Conservation (phyloP, 2,888 invertebrate genomes). For the Pherbina coryleti region DNA sequence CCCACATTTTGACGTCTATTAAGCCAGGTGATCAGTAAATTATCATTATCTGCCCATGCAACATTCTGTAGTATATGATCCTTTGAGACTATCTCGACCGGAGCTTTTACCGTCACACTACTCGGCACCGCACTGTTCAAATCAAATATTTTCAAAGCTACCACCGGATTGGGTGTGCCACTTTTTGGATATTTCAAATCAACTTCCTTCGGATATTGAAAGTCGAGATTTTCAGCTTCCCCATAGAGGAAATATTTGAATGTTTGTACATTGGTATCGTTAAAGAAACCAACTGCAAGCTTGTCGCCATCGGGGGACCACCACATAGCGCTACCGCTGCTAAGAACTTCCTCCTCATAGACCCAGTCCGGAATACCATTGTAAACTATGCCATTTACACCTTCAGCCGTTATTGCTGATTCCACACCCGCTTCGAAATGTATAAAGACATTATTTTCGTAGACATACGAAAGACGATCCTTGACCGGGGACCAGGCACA, state of each 20-base stretch:
- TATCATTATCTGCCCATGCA: conserved; percentile 79
- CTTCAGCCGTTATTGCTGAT: conserved; percentile 74
- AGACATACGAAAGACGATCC: conserved; percentile 75
- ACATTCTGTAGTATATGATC: conserved; percentile 80
- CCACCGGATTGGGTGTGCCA: conserved; percentile 81
- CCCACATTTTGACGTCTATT: conserved; percentile 85
- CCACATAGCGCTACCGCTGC: conserved; percentile 81
- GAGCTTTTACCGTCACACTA: conserved; percentile 70
- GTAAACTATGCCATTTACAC: conserved; percentile 77
- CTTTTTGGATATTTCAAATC: conserved; percentile 84
- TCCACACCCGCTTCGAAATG: conserved; percentile 61
- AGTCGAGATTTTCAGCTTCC: conserved; percentile 71
- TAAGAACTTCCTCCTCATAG: conserved; percentile 90
- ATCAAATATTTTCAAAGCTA: conserved; percentile 76
- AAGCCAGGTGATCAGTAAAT: conserved; percentile 82
- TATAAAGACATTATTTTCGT: conserved; percentile 77
- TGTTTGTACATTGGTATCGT: conserved; percentile 77
- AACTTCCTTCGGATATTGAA: conserved; percentile 78
- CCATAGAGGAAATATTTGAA: conserved; percentile 79
- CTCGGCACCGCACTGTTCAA: conserved; percentile 68
- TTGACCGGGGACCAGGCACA: conserved; percentile 74
- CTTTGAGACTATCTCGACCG: conserved; percentile 71
- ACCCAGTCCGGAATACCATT: conserved; percentile 93
- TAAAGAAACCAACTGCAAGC: conserved; percentile 80
- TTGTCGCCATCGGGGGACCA: conserved; percentile 79